Conservation (phyloP, 2,113 vertebrate species). For the Machaerirhynchus nigripectus region DNA sequence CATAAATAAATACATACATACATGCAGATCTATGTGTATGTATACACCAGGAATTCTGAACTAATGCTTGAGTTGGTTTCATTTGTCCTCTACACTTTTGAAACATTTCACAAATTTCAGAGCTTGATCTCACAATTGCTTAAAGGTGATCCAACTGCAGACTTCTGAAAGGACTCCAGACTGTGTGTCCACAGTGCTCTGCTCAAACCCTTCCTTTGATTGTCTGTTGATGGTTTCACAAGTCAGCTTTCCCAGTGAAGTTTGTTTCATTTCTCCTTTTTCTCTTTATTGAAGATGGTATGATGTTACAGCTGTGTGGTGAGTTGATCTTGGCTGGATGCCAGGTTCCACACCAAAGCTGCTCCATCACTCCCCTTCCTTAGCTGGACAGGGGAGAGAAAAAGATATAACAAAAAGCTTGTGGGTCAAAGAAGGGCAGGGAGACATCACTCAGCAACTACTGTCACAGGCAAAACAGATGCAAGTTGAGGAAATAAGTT, state of each 20-base stretch:
- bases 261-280: background rate
- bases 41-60: background rate
- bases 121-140: background rate
- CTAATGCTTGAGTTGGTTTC: background rate
- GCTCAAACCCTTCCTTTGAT: background rate
- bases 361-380: background rate
- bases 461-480: background rate
- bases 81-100: background rate
- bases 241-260: background rate
- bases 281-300: background rate
- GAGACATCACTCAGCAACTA: background rate
- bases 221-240: background rate
- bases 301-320: background rate
- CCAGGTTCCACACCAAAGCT: background rate
- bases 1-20: background rate
- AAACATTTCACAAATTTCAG: background rate
- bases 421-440: background rate
- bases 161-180: background rate
- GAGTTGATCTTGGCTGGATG: background rate
- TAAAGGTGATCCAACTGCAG: background rate
- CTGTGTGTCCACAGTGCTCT: background rate
- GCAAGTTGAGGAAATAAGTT: background rate
- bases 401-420: background rate
- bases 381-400: background rate
- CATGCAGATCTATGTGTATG: background rate